Conservation (phyloP, 2,888 invertebrate species). For the Cantharis nigra region DNA sequence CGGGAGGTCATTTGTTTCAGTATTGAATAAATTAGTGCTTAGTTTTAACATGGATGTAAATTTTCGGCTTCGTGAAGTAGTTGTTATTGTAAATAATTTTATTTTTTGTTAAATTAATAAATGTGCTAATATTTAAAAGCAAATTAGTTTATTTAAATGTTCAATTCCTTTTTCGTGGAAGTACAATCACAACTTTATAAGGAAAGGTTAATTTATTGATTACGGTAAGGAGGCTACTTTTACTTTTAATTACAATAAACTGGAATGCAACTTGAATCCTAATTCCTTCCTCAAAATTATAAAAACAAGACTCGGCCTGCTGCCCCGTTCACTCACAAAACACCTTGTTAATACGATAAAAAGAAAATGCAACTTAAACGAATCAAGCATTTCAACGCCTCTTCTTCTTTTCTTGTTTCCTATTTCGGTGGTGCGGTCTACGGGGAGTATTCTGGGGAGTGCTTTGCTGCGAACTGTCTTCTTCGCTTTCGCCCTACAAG, state of each 20-base stretch:
- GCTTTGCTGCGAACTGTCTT: slow-evolving; percentile 74
- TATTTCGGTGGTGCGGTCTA: slow-evolving; percentile 64
- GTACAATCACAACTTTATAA: background rate
- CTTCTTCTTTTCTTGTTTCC: slow-evolving; percentile 75
- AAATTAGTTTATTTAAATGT: background rate
- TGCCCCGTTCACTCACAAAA: background rate
- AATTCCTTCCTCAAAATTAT: background rate
- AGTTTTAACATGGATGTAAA: background rate
- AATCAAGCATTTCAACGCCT: slow-evolving; percentile 59
- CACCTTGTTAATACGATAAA: background rate
- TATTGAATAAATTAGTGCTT: background rate
- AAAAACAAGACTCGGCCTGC: background rate
- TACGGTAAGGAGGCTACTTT: background rate
- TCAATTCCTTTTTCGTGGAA: background rate
- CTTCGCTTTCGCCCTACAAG: slow-evolving; percentile 67
- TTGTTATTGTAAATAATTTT: background rate
- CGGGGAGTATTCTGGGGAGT: slow-evolving; percentile 73
- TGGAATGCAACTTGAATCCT: background rate
- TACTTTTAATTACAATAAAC: background rate
- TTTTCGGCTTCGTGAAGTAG: background rate
- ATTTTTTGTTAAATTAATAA: background rate
- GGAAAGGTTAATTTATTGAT: background rate
- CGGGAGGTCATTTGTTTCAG: background rate
- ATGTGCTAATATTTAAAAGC: background rate
- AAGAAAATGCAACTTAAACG: background rate